phyloP scores from a whole-genome alignment of 2,888 invertebrate species.

The Tryphoninae sp. region DNA sequence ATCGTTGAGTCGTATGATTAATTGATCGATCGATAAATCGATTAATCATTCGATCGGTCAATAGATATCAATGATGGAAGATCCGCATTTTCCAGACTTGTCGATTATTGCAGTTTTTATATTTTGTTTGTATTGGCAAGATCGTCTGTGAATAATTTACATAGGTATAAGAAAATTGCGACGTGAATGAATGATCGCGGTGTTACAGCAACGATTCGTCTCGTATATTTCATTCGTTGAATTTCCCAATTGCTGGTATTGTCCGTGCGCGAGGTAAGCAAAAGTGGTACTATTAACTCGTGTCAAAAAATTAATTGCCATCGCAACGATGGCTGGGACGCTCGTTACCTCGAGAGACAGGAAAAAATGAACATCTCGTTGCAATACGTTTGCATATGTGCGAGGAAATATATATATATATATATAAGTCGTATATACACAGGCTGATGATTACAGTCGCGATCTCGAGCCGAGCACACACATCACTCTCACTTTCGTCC shows the following conservation, averaged over 20 bases:
- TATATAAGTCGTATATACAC: slow-evolving; percentile 36
- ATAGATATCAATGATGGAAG: neutral
- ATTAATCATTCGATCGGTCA: neutral
- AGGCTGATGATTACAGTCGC: slow-evolving; percentile 54
- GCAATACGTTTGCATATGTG: slow-evolving; percentile 37
- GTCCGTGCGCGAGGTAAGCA: neutral
- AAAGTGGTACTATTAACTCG: slow-evolving; percentile 27
- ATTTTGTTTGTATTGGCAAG: neutral
- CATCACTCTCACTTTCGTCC: slow-evolving; percentile 80
- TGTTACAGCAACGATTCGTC: neutral
- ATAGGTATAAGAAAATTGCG: too few relatives aligned
- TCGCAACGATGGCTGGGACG: slow-evolving; percentile 16
- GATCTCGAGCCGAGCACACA: slow-evolving; percentile 55
- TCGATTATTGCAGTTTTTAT: neutral
- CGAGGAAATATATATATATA: neutral
- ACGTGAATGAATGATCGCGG: too few relatives aligned
- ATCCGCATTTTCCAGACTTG: neutral
- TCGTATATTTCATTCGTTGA: slow-evolving; percentile 1
- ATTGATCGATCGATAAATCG: neutral
- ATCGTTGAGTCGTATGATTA: neutral
- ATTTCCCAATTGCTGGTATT: neutral
- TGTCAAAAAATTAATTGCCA: slow-evolving; percentile 49
- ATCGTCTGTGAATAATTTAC: neutral
- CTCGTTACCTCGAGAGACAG: slow-evolving; percentile 22
- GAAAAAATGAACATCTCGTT: slow-evolving; percentile 44